A percentile compares a stretch with the other conserved stretches of the same genome.
Evolutionary conservation across 2,888 invertebrate genomes (phyloP).

Genomic region (Eupithecia exiguata): DNA sequence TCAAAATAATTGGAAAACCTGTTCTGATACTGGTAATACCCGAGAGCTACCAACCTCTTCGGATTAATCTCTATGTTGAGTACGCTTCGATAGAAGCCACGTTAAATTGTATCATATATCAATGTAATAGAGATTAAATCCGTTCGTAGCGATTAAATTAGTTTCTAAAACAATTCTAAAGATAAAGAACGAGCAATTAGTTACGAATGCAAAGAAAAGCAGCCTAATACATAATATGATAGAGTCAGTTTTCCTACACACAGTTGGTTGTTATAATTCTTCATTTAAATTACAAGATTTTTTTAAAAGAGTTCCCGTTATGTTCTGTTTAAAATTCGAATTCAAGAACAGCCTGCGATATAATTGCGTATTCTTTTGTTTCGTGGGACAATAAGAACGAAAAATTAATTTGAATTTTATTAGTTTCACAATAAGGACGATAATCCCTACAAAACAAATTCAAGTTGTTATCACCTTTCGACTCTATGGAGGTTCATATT

Average conservation of each 20-base stretch:
- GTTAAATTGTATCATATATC: background rate
- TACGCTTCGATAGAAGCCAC: background rate
- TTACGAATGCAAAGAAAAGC: constrained; percentile 7
- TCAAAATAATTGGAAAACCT: constrained; percentile 42
- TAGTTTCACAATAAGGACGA: constrained; percentile 24
- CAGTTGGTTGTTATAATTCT: constrained; percentile 18
- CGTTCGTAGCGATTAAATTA: constrained; percentile 10
- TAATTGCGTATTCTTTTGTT: constrained; percentile 40
- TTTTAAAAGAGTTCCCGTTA: constrained; percentile 8
- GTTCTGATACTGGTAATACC: constrained; percentile 29
- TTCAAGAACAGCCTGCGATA: constrained; percentile 12
- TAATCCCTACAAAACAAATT: constrained; percentile 15
- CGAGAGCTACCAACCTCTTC: constrained; percentile 14
- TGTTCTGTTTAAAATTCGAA: constrained; percentile 29
- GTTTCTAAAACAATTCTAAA: constrained; percentile 37
- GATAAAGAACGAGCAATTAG: constrained; percentile 34
- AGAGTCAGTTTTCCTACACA: constrained; percentile 20
- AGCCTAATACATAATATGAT: background rate
- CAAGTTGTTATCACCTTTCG: constrained; percentile 37
- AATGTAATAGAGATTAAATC: constrained; percentile 8
- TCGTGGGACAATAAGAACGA: constrained; percentile 12
- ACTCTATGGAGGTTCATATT: constrained; percentile 57
- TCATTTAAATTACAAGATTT: constrained; percentile 24
- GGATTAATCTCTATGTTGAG: constrained; percentile 4
- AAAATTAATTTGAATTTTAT: constrained; percentile 24